A percentile compares a stretch with the other conserved stretches of the same genome.
Evolutionary conservation across 2,888 invertebrate species (phyloP).

Genomic region (Ctena decussata): DNA sequence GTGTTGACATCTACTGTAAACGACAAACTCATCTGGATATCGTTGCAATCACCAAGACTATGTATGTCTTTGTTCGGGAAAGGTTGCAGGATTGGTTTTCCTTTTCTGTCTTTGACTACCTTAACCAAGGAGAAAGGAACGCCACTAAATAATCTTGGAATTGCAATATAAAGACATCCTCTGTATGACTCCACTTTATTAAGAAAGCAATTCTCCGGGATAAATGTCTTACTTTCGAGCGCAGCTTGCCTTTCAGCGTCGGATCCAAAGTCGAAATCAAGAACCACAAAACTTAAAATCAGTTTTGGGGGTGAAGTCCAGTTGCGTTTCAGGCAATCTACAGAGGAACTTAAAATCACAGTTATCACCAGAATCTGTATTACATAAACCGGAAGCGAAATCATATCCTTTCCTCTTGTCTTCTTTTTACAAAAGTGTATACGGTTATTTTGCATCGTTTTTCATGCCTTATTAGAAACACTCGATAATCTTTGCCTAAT

Average conservation of each 20-base stretch:
- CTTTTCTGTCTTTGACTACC: neutral
- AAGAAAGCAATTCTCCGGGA: neutral
- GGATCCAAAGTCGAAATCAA: neutral
- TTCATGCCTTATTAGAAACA: too few relatives aligned
- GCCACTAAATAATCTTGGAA: neutral
- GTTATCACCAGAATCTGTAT: too few relatives aligned
- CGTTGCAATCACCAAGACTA: neutral
- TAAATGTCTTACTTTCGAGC: neutral
- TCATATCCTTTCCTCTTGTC: too few relatives aligned
- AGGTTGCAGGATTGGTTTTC: neutral
- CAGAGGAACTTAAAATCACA: too few relatives aligned
- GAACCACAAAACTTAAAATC: neutral
- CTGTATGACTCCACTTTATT: neutral
- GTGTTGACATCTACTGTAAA: neutral
- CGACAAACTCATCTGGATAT: neutral
- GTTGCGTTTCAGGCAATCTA: neutral
- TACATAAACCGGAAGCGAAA: too few relatives aligned
- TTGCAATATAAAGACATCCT: neutral
- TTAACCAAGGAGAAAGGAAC: neutral
- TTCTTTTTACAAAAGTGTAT: too few relatives aligned
- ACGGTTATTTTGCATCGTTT: too few relatives aligned
- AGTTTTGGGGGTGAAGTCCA: neutral
- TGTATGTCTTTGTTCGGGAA: neutral
- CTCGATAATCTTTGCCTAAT: too few relatives aligned
- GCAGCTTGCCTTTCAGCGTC: neutral